Evolutionary conservation across 2,888 invertebrate genomes (phyloP).

Genomic region (Belgica antarctica): DNA sequence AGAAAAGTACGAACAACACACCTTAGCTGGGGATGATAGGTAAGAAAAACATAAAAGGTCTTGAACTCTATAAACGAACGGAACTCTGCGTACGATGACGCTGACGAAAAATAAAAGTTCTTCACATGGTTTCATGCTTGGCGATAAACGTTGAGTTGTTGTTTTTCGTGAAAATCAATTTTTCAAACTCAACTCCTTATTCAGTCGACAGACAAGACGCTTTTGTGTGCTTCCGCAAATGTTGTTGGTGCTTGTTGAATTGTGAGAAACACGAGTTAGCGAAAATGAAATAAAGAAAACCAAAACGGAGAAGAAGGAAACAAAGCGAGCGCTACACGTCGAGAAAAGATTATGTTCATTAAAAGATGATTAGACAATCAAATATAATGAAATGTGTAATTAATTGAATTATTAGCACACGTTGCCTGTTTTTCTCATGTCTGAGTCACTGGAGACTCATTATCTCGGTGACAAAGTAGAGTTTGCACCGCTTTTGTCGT

Average conservation of each 20-base stretch:
- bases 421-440: no score
- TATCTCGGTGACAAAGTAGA: no score
- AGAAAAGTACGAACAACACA: no score
- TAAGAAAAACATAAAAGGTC: no score
- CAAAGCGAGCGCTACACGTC: no score
- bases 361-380: constrained; percentile 27
- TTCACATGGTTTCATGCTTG: background rate
- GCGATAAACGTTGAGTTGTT: background rate
- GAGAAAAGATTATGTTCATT: constrained; percentile 15
- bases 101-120: background rate
- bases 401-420: constrained; percentile 27
- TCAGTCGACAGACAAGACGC: background rate
- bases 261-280: constrained; percentile 4
- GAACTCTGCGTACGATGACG: background rate
- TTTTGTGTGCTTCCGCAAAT: constrained; percentile 1
- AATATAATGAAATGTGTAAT: constrained; percentile 22
- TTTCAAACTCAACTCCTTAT: constrained; percentile 5
- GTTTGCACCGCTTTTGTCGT: no score
- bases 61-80: constrained; percentile 13
- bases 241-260: background rate
- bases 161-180: constrained; percentile 17
- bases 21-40: background rate
- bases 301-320: no score
- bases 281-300: background rate
- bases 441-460: no score